phyloP scores from a whole-genome alignment of 2,888 invertebrate species.

The Aleiodes alternator region DNA sequence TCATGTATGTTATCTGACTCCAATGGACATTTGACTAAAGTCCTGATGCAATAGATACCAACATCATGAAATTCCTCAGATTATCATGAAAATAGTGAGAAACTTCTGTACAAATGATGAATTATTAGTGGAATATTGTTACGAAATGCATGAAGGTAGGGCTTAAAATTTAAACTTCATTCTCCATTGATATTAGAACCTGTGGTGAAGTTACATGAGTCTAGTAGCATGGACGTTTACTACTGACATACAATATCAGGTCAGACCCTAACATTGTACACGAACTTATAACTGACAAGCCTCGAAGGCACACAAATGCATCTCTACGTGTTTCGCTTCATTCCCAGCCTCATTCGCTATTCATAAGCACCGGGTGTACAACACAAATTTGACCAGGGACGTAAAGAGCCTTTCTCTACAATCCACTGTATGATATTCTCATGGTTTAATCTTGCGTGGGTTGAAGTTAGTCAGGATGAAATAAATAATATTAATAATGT shows the following conservation, averaged over 20 bases:
- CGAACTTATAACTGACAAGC: constrained; percentile 33
- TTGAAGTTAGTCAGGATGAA: constrained; percentile 13
- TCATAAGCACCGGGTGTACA: constrained; percentile 37
- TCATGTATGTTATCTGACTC: no score
- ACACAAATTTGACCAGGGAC: constrained; percentile 28
- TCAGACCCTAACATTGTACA: neutral
- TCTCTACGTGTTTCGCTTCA: constrained; percentile 33
- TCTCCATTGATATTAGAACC: neutral
- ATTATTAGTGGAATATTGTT: no score
- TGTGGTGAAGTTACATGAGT: neutral
- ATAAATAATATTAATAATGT: constrained; percentile 30
- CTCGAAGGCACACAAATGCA: constrained; percentile 36
- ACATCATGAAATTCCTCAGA: no score
- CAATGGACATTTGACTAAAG: no score
- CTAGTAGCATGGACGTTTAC: constrained; percentile 10
- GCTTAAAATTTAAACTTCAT: neutral
- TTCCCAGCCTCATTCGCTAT: constrained; percentile 25
- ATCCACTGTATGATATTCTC: constrained; percentile 6
- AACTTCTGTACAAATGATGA: no score
- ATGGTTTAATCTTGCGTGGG: neutral
- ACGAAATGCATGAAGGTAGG: no score
- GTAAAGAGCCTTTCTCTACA: constrained; percentile 19
- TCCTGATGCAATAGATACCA: no score
- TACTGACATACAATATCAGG: constrained; percentile 17
- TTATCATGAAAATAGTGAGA: no score